Conservation (phyloP, 2,797 vertebrate species). For the Enteromius afrohamiltoni region DNA sequence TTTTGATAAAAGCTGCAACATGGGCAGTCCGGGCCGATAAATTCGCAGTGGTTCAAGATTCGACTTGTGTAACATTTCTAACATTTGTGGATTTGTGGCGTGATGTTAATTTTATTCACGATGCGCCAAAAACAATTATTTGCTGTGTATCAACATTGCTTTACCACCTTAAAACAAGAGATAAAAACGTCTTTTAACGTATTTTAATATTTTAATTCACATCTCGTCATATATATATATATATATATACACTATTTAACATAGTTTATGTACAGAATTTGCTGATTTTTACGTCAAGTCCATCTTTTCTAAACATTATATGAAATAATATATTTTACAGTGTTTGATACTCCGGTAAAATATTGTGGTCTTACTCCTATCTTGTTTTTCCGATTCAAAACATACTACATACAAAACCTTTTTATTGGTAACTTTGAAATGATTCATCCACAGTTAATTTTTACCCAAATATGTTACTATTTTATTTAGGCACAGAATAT, state of each 20-base stretch:
- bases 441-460: neutral
- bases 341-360: neutral
- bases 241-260: neutral
- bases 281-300: neutral
- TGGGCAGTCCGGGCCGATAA: neutral
- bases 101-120: neutral
- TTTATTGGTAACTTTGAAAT: neutral
- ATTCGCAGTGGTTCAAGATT: neutral
- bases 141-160: neutral
- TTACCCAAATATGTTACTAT: neutral
- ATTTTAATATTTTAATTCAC: neutral
- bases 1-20: neutral
- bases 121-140: neutral
- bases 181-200: neutral
- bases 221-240: neutral
- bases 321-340: neutral
- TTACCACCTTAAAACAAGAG: neutral
- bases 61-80: neutral
- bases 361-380: neutral
- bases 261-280: neutral
- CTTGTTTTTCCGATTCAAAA: neutral
- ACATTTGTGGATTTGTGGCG: neutral
- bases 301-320: neutral
- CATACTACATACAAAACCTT: neutral
- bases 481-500: neutral